Evolutionary conservation across 37 sponge, comb jelly and placozoan species (phyloP).

Genomic region (Hormiphora californensis): DNA sequence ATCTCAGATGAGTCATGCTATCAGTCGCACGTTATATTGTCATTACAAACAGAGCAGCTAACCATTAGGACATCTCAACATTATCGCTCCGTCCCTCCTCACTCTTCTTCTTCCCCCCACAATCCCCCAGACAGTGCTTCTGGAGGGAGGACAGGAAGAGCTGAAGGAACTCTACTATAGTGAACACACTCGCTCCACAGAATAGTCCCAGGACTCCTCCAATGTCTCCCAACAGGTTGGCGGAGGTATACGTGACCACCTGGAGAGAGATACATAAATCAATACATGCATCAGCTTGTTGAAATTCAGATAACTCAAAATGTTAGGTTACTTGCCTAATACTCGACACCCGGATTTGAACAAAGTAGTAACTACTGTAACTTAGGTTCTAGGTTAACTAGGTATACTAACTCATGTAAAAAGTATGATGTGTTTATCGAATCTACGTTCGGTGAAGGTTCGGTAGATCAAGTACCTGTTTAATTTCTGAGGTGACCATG

Average conservation of each 20-base stretch:
- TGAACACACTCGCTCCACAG: background rate
- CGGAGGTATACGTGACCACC: slow-evolving; percentile 1
- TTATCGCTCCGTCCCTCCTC: background rate
- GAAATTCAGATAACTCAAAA: too few relatives aligned
- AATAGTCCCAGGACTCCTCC: background rate
- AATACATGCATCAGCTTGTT: background rate
- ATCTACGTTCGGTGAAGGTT: background rate
- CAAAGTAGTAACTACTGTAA: too few relatives aligned
- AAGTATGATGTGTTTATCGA: background rate
- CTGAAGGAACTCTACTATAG: background rate
- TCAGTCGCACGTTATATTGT: too few relatives aligned
- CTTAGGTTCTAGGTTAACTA: too few relatives aligned
- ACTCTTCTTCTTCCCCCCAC: background rate
- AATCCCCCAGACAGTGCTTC: background rate
- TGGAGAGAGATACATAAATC: background rate
- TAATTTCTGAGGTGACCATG: slow-evolving; percentile 11
- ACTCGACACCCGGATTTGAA: too few relatives aligned
- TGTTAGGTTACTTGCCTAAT: too few relatives aligned
- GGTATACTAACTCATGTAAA: too few relatives aligned
- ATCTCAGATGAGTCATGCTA: too few relatives aligned
- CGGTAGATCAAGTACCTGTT: background rate
- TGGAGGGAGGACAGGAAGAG: background rate
- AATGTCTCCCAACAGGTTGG: background rate
- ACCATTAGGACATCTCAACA: background rate
- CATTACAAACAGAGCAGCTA: too few relatives aligned